These are phyloP conservation scores for Burhinus bistriatus DNA, from an alignment of 2,113 vertebrate species.

Conservation along the genomic window DNA sequence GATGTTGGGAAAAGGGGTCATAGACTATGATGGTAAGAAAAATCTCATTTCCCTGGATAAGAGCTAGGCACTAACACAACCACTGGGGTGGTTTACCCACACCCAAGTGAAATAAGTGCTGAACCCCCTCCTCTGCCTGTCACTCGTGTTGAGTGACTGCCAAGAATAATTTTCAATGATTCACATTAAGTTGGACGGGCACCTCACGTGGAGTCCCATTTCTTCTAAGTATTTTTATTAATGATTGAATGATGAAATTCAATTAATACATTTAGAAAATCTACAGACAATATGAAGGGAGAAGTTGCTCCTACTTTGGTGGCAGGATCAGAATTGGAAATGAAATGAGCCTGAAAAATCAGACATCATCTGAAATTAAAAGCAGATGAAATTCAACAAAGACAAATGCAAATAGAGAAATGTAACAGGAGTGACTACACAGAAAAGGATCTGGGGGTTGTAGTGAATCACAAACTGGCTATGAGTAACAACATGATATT, in stretches of 20 bases:
- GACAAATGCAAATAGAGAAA: not conserved
- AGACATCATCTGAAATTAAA: not conserved
- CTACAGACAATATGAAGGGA: not conserved
- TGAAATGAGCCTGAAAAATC: not conserved
- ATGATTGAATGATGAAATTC: not conserved
- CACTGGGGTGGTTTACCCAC: not conserved
- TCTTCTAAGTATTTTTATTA: not conserved
- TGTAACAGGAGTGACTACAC: not conserved
- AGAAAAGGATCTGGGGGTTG: not conserved
- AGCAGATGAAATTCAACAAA: not conserved
- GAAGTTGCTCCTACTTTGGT: not conserved
- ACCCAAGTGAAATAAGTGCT: not conserved
- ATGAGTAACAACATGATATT: not conserved
- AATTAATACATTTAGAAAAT: not conserved
- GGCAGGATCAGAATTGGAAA: not conserved
- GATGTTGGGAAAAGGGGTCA: not conserved
- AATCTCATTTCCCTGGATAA: not conserved
- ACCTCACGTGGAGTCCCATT: not conserved
- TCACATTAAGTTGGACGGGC: not conserved
- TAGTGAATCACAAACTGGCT: not conserved
- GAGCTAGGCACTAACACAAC: not conserved
- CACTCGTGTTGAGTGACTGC: not conserved
- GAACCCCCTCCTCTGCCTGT: not conserved
- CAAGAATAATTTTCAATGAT: not conserved
- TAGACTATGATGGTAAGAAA: not conserved